Evolutionary conservation across 1,140 invertebrate species (phyloP), one percentile per base, ranked within the genome.

Genomic region (Drosophila triauraria): DNA sequence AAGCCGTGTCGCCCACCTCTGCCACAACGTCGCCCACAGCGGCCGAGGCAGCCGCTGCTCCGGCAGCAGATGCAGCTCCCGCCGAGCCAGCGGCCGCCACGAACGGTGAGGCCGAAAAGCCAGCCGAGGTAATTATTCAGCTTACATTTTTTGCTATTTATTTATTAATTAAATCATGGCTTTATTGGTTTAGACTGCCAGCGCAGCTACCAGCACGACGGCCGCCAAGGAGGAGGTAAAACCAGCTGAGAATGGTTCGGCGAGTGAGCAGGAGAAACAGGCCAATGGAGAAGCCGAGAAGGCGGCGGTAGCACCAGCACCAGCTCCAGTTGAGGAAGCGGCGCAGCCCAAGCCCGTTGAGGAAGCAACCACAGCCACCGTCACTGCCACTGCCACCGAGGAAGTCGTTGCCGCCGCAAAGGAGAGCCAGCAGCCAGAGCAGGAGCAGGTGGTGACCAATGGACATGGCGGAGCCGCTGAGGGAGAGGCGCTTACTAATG

Each of bases 1-100:
- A 88, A 38, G 78, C 78, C 1, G 94, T 94, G 75, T 95, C 87
- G 0, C 77, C 91, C 27, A 78, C 82, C 44, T 74, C 70, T 43
- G 68, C 67, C 38, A 72, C 70, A 60, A 74, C 70, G 46, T 72
- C 70, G 56, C 70, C 70, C 3, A 72, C 70, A 27, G 23, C 70
- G 54, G 46, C 68, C n/a, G 70, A 72, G 27, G 74, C 78, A 48
- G 76, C 84, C 23, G 62, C 61, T n/a, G 54, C 72, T 20, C 75
- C 77, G 4, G 50, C 64, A 40, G 63, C 76, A 6, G 75, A 75
- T 69, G 78, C 65, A 13, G 50, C 75, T n/a, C 12, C 61, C n/a
- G 67, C 75, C n/a, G 78, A 78, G 27, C 50, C 62, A 38, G 59
- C 79, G 4, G 44, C 59, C 10, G 43, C 91, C 47, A 91, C 86